Evolutionary conservation across 2,797 vertebrate genomes (phyloP).

Genomic region (Erithacus rubecula): DNA sequence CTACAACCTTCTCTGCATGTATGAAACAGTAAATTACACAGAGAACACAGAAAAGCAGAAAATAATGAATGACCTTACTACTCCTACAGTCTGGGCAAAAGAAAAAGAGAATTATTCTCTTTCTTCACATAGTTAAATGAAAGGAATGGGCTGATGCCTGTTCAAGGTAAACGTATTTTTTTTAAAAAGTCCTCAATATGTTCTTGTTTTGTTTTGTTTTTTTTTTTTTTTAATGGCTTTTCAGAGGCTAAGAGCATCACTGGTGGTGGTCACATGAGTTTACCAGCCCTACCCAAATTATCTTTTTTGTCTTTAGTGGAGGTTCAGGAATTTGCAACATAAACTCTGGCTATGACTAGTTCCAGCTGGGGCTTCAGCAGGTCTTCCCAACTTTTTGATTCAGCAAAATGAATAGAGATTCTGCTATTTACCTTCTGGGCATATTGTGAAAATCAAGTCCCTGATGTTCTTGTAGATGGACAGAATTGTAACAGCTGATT

Average conservation of each 20-base stretch:
- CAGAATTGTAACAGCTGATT: not conserved
- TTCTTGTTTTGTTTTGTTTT: not conserved
- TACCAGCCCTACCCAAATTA: not conserved
- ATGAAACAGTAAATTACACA: not conserved
- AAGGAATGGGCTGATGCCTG: not conserved
- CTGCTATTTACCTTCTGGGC: not conserved
- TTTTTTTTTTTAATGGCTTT: not conserved
- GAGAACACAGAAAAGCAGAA: not conserved
- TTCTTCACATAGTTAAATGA: not conserved
- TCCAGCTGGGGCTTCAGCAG: not conserved
- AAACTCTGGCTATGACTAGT: not conserved
- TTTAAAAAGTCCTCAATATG: not conserved
- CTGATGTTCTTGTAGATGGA: not conserved
- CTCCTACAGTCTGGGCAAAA: not conserved
- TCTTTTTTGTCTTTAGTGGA: not conserved
- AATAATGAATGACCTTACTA: not conserved
- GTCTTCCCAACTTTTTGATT: not conserved
- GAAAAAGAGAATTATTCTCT: not conserved
- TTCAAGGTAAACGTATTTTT: not conserved
- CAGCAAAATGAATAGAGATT: not conserved
- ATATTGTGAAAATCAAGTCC: not conserved
- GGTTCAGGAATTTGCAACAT: not conserved
- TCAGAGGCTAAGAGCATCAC: not conserved
- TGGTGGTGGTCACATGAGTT: not conserved
- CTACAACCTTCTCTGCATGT: not conserved